A percentile compares a stretch with the other conserved stretches of the same genome.
These are phyloP conservation scores for Ormyrus thymus DNA, from an alignment of 2,888 invertebrate species.

Conservation along the genomic window DNA sequence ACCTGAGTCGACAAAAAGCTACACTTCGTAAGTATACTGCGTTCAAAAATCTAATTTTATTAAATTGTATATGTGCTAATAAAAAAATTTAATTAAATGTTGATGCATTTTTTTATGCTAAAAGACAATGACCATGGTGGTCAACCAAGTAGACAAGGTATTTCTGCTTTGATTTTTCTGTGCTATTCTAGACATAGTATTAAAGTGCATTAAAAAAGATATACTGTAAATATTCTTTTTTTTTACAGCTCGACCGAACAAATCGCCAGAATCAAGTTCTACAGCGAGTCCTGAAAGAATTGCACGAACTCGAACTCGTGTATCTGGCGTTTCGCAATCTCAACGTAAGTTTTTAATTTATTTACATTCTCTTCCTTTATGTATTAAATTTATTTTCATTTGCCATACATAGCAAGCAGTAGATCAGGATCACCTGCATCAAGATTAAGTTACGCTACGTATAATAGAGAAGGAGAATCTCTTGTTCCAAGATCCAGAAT, in stretches of 20 bases:
- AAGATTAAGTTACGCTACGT: conserved; percentile 84
- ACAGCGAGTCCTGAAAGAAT: conserved; percentile 80
- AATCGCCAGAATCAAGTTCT: conserved; percentile 77
- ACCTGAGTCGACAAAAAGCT: conserved; percentile 86
- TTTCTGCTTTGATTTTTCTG: conserved; percentile 6
- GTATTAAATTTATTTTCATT: neutral
- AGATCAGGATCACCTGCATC: conserved; percentile 96
- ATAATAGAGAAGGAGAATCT: conserved; percentile 77
- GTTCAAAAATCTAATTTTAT: too few relatives aligned
- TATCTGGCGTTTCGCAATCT: conserved; percentile 91
- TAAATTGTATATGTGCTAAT: neutral
- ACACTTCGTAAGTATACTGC: conserved; percentile 82
- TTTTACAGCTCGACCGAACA: conserved; percentile 79
- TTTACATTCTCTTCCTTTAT: conserved; percentile 16
- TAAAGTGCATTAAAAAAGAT: neutral
- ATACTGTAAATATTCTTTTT: neutral
- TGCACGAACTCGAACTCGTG: conserved; percentile 79
- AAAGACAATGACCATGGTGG: conserved; percentile 65
- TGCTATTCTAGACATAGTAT: conserved; percentile 10
- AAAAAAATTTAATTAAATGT: conserved; percentile 7
- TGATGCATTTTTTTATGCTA: conserved; percentile 57
- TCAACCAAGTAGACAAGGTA: conserved; percentile 65
- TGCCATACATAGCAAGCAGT: conserved; percentile 84
- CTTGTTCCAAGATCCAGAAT: conserved; percentile 78
- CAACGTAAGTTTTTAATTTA: conserved; percentile 84